phyloP scores from a whole-genome alignment of 1,140 invertebrate genomes.

The Coelopa frigida region DNA sequence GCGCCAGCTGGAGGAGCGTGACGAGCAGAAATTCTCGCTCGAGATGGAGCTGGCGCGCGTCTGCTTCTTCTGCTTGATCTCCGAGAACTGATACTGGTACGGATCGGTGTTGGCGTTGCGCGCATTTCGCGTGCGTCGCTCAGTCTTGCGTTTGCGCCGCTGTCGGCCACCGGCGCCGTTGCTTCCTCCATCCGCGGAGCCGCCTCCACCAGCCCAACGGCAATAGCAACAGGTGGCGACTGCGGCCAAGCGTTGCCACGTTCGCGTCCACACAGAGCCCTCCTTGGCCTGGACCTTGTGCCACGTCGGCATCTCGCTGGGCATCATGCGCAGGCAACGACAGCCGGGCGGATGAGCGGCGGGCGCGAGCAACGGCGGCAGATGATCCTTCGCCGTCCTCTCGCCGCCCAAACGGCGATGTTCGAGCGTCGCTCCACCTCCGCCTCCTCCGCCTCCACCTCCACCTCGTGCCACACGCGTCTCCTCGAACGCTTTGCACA shows the following conservation, averaged over 20 bases:
- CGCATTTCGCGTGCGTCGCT: constrained; percentile 28
- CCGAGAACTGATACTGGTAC: constrained; percentile 73
- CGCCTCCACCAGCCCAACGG: constrained; percentile 22
- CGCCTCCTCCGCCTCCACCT: constrained; percentile 56
- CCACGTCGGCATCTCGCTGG: constrained; percentile 56
- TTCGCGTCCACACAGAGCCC: constrained; percentile 18
- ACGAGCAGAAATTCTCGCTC: constrained; percentile 83
- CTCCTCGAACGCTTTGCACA: constrained; percentile 91
- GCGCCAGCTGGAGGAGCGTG: constrained; percentile 72
- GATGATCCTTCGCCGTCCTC: constrained; percentile 66
- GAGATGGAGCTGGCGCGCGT: constrained; percentile 74
- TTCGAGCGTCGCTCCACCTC: too few relatives aligned
- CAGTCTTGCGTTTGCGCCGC: constrained; percentile 30
- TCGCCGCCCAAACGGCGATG: constrained; percentile 49
- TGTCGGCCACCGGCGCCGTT: constrained; percentile 24
- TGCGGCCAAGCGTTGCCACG: constrained; percentile 16
- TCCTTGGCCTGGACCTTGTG: constrained; percentile 34
- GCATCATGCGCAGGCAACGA: constrained; percentile 51
- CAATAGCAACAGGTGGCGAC: constrained; percentile 22
- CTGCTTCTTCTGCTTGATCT: constrained; percentile 63
- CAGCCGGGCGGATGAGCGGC: constrained; percentile 55
- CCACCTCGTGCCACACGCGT: constrained; percentile 82
- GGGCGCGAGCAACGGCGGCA: constrained; percentile 50
- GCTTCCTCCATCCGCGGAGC: constrained; percentile 11
- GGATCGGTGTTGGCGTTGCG: constrained; percentile 52